These are phyloP conservation scores for Pseudopodoces humilis DNA, from an alignment of 2,113 vertebrate species.

Conservation along the genomic window DNA sequence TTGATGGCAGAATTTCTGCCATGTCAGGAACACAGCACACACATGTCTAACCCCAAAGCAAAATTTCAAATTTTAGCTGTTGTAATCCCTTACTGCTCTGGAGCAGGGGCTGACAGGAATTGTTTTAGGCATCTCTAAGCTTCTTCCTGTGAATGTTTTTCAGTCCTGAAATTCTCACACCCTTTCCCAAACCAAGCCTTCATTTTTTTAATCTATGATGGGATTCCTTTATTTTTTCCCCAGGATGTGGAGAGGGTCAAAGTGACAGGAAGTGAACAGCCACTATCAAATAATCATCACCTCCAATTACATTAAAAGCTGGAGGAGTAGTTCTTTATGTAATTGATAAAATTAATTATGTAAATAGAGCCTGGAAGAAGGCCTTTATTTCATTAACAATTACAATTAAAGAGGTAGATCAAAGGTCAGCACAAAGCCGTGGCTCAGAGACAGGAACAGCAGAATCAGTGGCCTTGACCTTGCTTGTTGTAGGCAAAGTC, in stretches of 20 bases:
- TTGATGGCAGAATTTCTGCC: not conserved
- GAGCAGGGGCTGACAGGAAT: not conserved
- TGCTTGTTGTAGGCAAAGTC: not conserved
- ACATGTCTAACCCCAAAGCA: not conserved
- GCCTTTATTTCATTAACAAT: not conserved
- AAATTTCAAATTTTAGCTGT: not conserved
- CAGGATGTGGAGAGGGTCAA: constrained; percentile 23
- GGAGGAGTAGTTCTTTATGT: not conserved
- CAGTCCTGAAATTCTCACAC: constrained; percentile 23
- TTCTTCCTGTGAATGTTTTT: constrained; percentile 38
- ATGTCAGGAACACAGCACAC: not conserved
- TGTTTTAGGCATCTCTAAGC: not conserved
- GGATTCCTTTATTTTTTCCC: constrained; percentile 29
- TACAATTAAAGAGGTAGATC: not conserved
- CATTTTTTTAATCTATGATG: not conserved
- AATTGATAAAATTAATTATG: not conserved
- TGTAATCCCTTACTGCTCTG: not conserved
- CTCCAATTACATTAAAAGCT: not conserved
- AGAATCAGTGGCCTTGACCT: constrained; percentile 23
- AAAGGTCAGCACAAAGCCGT: not conserved
- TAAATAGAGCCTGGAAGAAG: not conserved
- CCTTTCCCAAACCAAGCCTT: constrained; percentile 23
- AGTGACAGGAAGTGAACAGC: constrained; percentile 13
- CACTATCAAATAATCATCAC: not conserved
- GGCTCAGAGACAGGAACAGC: not conserved